phyloP scores from a whole-genome alignment of 2,888 invertebrate species.

The Limulus polyphemus region DNA sequence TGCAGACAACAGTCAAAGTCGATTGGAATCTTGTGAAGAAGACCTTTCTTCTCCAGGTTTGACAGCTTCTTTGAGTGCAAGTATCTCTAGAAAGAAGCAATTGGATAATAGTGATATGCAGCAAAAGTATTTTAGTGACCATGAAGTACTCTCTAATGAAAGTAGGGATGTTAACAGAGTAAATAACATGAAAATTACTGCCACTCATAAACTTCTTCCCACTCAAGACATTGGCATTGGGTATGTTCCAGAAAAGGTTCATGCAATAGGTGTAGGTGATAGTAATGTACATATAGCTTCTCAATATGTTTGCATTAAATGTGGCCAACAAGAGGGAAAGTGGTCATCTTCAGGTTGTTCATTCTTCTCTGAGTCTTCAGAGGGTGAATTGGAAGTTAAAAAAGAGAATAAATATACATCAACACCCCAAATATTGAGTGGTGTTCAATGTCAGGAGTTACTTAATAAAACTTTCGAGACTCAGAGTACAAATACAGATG shows the following conservation, averaged over 20 bases:
- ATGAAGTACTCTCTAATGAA: background rate
- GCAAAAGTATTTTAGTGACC: conserved; percentile 1
- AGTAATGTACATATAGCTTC: conserved; percentile 27
- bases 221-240: conserved; percentile 49
- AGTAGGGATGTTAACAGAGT: conserved; percentile 11
- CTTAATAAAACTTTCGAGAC: too few species aligned
- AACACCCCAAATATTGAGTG: too few species aligned
- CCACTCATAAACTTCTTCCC: conserved; percentile 46
- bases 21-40: conserved; percentile 3
- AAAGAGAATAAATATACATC: too few species aligned
- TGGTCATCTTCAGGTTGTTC: too few species aligned
- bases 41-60: conserved; percentile 13
- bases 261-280: conserved; percentile 42
- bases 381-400: too few species aligned
- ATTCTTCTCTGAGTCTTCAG: too few species aligned
- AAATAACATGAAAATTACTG: conserved; percentile 11
- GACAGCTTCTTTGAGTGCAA: conserved; percentile 13
- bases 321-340: too few species aligned
- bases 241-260: conserved; percentile 28
- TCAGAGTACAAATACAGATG: too few species aligned
- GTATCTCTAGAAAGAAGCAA: conserved; percentile 5
- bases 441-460: too few species aligned
- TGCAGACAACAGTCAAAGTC: background rate
- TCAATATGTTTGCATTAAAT: too few species aligned
- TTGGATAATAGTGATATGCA: too few species aligned